Evolutionary conservation across 2,113 vertebrate species (phyloP), one percentile per base, ranked within the genome.

Genomic region (Nothocercus julius): DNA sequence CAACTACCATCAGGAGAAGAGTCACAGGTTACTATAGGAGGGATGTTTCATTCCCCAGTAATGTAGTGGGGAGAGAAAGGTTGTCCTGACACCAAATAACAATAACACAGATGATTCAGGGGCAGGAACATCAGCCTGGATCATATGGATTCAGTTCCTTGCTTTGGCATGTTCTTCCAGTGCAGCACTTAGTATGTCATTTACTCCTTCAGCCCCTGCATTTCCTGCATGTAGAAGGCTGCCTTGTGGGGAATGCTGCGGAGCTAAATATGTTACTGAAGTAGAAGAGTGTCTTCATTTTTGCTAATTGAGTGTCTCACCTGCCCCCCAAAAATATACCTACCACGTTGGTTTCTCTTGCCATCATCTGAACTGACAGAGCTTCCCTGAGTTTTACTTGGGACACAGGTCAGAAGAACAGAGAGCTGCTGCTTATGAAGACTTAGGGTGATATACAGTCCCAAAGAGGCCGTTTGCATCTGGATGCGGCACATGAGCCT

Each of bases 181-280:
- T 14, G 6, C 34, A 53, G n/a, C 75, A 20, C 38, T 45, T 63
- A 32, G 14, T 22, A 47, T 25, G 20, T 69, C 67, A 16, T 45
- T 34, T 34, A 22, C n/a, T 40, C 66, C 66, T 28, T 21, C 66
- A 18, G n/a, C 59, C 38, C 21, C 25, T 67, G 1, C 0, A 11
- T 58, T 47, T 63, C 42, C 32, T 22, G 0, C 10, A 0, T 4
- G 16, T 47, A 14, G 9, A 27, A 25, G 36, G 14, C 32, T 49
- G 24, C 45, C 67, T 49, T 22, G 14, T n/a, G 18, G 22, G 67
- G 22, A 11, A 45, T 69, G 67, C 21, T 16, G 15, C 17, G 22
- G 44, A 22, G 32, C n/a, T 70, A 34, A 70, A 70, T 49, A 49
- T 11, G 17, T 34, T 49, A 25, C 28, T 24, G 45, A 58, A 58